phyloP scores from a whole-genome alignment of 35 echinoderm and acorn worm species.

The Ophiothrix spiculata region DNA sequence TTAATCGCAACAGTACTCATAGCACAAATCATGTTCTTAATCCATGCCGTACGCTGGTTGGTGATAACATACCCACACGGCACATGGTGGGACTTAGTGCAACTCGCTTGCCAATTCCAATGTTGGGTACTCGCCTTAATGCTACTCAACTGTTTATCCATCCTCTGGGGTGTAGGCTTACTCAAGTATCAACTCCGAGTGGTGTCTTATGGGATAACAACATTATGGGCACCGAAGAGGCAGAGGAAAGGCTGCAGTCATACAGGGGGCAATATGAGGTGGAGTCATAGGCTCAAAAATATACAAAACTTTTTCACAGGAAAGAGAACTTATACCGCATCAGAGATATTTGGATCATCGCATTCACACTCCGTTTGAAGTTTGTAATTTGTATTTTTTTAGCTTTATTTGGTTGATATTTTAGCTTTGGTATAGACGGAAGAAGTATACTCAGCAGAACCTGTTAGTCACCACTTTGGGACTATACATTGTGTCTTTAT shows the following conservation, averaged over 20 bases:
- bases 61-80: constrained; percentile 23
- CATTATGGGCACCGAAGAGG: constrained; percentile 27
- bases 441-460: too few species aligned
- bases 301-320: constrained; percentile 73
- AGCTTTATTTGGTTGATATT: too few species aligned
- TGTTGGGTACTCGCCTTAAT: constrained; percentile 54
- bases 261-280: constrained; percentile 2
- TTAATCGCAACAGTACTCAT: constrained; percentile 37
- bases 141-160: constrained; percentile 51
- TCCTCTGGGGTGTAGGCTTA: constrained; percentile 73
- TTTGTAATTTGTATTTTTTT: too few species aligned
- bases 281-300: constrained; percentile 49
- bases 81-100: constrained; percentile 30
- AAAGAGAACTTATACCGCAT: constrained; percentile 51
- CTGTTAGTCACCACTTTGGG: too few species aligned
- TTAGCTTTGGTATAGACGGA: too few species aligned
- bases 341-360: too few species aligned
- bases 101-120: constrained; percentile 27
- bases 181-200: constrained; percentile 50
- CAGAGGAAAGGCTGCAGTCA: background rate
- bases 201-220: constrained; percentile 60
- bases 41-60: constrained; percentile 41
- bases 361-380: too few species aligned
- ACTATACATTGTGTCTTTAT: too few species aligned
- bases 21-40: constrained; percentile 52